Evolutionary conservation across 2,113 vertebrate species (phyloP).

Genomic region (Gnathonemus echidnorhynchus): DNA sequence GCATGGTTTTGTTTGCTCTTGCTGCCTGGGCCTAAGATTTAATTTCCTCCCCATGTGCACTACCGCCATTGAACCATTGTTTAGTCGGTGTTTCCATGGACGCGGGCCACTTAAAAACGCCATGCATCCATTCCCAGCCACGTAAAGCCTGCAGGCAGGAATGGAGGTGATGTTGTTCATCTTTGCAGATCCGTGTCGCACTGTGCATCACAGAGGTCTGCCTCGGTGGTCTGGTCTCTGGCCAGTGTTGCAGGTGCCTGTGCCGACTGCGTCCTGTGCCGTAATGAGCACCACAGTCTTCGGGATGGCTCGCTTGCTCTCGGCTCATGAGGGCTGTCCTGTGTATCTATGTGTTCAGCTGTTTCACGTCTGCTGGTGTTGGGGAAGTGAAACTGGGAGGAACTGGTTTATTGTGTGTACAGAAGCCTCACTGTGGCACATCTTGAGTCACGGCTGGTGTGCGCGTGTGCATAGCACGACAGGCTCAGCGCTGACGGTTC

Average conservation of each 20-base stretch:
- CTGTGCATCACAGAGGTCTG: neutral
- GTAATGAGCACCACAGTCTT: neutral
- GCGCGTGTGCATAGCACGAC: no score
- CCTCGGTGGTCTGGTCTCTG: neutral
- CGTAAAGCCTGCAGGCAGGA: neutral
- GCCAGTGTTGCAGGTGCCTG: neutral
- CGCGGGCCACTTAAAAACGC: neutral
- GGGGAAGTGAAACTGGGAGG: conserved; percentile 16
- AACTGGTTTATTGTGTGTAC: neutral
- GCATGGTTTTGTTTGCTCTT: neutral
- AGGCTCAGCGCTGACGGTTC: neutral
- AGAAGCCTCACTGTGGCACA: neutral
- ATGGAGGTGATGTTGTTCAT: neutral
- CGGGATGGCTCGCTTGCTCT: neutral
- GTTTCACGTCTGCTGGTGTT: neutral
- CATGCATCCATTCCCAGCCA: neutral
- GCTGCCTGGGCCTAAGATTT: neutral
- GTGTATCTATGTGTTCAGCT: neutral
- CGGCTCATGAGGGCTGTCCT: neutral
- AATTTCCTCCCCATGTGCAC: neutral
- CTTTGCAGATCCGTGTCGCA: neutral
- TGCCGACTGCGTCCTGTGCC: neutral
- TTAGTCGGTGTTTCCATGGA: neutral
- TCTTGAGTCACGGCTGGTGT: neutral
- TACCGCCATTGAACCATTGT: neutral